Conservation (phyloP, 2,113 vertebrate species). For the Catharus fuscescens region DNA sequence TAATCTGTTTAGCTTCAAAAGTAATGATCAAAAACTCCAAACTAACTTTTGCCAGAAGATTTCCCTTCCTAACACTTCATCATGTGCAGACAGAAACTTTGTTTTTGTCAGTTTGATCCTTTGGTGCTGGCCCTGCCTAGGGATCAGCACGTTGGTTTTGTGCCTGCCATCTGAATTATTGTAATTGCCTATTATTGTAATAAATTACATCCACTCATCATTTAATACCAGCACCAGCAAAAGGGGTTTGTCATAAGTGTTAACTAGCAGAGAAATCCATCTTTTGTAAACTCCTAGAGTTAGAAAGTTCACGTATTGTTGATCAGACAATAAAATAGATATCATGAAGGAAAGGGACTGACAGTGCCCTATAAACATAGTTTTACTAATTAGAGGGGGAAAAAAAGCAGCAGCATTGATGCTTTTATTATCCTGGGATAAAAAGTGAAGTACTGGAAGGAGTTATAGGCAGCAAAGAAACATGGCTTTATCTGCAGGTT, state of each 20-base stretch:
- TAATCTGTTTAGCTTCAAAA: neutral
- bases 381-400: neutral
- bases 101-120: neutral
- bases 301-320: conserved; percentile 57
- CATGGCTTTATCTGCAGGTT: neutral
- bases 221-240: conserved; percentile 1
- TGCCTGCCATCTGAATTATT: neutral
- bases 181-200: neutral
- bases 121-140: neutral
- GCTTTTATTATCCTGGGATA: conserved; percentile 49
- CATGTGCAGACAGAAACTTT: neutral
- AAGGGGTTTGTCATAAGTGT: neutral
- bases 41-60: neutral
- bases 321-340: conserved; percentile 22
- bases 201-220: neutral
- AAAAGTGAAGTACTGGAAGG: conserved; percentile 6
- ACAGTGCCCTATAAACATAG: neutral
- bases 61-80: neutral
- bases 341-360: neutral
- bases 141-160: neutral
- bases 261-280: conserved; percentile 28
- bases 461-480: neutral
- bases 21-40: neutral
- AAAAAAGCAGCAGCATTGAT: neutral
- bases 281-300: conserved; percentile 26